Conservation (phyloP, 2,113 vertebrate species). For the Engystomops pustulosus region DNA sequence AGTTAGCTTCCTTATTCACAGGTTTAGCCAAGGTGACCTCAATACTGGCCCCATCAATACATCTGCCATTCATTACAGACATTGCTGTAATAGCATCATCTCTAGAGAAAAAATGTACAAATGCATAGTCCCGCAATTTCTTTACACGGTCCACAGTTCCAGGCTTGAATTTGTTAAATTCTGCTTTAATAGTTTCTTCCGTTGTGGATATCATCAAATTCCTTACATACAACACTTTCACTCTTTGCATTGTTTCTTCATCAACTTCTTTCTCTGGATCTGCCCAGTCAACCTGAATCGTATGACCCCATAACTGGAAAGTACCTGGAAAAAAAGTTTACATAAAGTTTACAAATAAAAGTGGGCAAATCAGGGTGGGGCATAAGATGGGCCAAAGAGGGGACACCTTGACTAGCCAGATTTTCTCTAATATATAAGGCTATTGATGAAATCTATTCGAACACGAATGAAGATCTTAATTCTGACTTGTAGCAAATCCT, state of each 20-base stretch:
- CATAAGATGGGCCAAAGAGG: no score
- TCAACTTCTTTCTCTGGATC: constrained; percentile 91
- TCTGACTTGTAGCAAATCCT: no score
- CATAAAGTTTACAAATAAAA: background rate
- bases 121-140: constrained; percentile 93
- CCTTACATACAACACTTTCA: constrained; percentile 90
- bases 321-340: constrained; percentile 74
- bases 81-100: constrained; percentile 88
- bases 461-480: no score
- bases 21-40: constrained; percentile 93
- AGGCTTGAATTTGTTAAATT: constrained; percentile 88
- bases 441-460: no score
- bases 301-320: constrained; percentile 89
- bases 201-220: constrained; percentile 91
- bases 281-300: constrained; percentile 95
- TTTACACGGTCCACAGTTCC: constrained; percentile 91
- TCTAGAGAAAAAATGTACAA: constrained; percentile 89
- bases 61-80: constrained; percentile 83
- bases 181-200: constrained; percentile 85
- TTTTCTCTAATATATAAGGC: no score
- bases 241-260: constrained; percentile 91
- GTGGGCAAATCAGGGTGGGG: background rate
- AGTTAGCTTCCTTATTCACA: constrained; percentile 76
- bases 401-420: no score
- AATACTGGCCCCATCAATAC: constrained; percentile 86